Evolutionary conservation across 2,888 invertebrate genomes (phyloP), one percentile per base, ranked within the genome.

Genomic region (Oscheius sp.): DNA sequence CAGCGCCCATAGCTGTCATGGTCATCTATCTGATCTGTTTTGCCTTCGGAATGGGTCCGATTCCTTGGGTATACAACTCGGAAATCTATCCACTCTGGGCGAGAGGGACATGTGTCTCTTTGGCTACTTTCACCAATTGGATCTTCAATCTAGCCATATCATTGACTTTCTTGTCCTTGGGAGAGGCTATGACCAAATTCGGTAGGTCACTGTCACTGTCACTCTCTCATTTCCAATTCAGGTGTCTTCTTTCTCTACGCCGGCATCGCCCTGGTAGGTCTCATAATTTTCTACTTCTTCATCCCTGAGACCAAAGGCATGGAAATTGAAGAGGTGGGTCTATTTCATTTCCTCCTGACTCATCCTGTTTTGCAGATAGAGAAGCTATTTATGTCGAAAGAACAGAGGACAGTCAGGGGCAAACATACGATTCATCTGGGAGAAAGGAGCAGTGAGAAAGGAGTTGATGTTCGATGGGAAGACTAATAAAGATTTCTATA

Each of bases 31-130:
- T 87, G 32, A 73, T 83, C 21, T 82, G 76, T 42, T 82, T 74
- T 48, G 51, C 84, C 5, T 73, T 74, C 21, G 80, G 81, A 51
- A 13, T 59, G 88, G 91, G 91, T n/a, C 91, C 91, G 2, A 91
- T 92, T 90, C 91, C 92, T 2, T 92, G 92, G 92, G 91, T 91
- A 3, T 90, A 92, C 76, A 92, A 92, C 84, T 90, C 91, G 0
- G 92, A 92, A 85, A 91, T 92, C 70, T 92, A 91, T 82, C 92
- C 92, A 0, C 85, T 90, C 65, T 92, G 91, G 92, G 91, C 92
- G 2, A 62, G 92, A 33, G 89, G 91, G 59, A 90, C 91, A 0
- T 91, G 91, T 51, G 87, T 87, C 42, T 83, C 88, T 1, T 76
- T 87, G n/a, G 73, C 86, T 1, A 88, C 88, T 0, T 82, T 85